Base-by-base conservation (phyloP, 2,888 invertebrate species). In the Orthonevra nobilis region DNA sequence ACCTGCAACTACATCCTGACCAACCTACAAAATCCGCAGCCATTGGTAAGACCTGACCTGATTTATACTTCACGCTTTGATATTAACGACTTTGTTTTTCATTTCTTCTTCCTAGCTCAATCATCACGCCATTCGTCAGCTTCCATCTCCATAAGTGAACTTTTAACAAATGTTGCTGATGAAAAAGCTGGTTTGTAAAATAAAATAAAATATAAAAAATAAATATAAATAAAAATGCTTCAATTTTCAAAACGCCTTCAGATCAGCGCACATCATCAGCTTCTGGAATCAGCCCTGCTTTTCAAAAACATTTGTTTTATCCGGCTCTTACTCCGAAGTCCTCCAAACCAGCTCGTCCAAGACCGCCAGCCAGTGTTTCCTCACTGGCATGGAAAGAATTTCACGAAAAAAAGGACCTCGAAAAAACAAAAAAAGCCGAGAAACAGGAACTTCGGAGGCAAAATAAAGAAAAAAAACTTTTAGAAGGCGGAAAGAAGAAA, bases 281-380 rank as follows among this genome's bases (percentile, higher is more conserved):
- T 23, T 7, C 34, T 34, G 12, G 20, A 50, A 34, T 50, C 19
- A 34, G 34, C 34, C 34, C 34, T 50, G 50, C 34, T 34, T 50
- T 50, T 34, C 32, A n/a, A 34, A 50, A 50, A 50, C 50, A 50
- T 9, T 9, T 34, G 1, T 52, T 19, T 23, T 52, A 52, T 23
- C 34, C 50, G 1, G 34, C 34, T 20, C 10, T 40, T 40, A 40
- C 40, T 40, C 40, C 17, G 2, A 52, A 52, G 36, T 52, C 50
- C 9, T 20, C 20, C 36, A 52, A 52, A 52, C 23, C 23, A 23
- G 14, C 36, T 23, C n/a, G n/a, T n/a, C n/a, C n/a, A n/a, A n/a
- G n/a, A n/a, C n/a, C n/a, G n/a, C n/a, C n/a, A n/a, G n/a, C n/a
- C n/a, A n/a, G n/a, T n/a, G n/a, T n/a, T n/a, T n/a, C n/a, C n/a